phyloP scores from a whole-genome alignment of 2,888 invertebrate genomes.

The Chromoteleia sp. region DNA sequence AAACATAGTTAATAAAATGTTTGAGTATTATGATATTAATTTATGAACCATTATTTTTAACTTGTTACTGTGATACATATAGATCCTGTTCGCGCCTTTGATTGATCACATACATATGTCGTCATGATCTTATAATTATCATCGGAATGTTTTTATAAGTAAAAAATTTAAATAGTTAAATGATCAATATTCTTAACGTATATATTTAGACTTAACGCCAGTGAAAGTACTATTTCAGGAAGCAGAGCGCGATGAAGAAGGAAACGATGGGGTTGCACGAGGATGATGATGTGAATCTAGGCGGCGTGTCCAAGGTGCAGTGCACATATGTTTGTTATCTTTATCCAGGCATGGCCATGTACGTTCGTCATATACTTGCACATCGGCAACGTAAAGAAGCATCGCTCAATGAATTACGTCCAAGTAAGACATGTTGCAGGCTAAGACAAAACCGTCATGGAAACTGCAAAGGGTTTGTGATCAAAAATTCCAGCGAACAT shows the following conservation, averaged over 20 bases:
- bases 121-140: too few relatives aligned
- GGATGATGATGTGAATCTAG: slow-evolving; percentile 62
- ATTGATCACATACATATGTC: too few relatives aligned
- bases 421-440: slow-evolving; percentile 48
- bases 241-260: slow-evolving; percentile 44
- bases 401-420: slow-evolving; percentile 49
- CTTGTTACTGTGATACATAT: too few relatives aligned
- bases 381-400: slow-evolving; percentile 39
- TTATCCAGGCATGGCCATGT: slow-evolving; percentile 65
- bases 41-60: too few relatives aligned
- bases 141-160: too few relatives aligned
- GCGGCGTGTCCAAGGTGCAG: slow-evolving; percentile 56
- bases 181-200: slow-evolving; percentile 12
- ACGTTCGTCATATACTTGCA: slow-evolving; percentile 54
- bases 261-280: slow-evolving; percentile 59
- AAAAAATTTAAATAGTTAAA: slow-evolving; percentile 13
- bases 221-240: slow-evolving; percentile 64
- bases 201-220: slow-evolving; percentile 42
- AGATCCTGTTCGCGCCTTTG: too few relatives aligned
- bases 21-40: too few relatives aligned
- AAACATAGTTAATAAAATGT: too few relatives aligned
- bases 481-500: slow-evolving; percentile 33
- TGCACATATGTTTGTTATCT: slow-evolving; percentile 66
- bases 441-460: slow-evolving; percentile 29
- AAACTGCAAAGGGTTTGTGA: slow-evolving; percentile 37